Evolutionary conservation across 2,888 invertebrate genomes (phyloP).

Genomic region (Hecatera dysodea): DNA sequence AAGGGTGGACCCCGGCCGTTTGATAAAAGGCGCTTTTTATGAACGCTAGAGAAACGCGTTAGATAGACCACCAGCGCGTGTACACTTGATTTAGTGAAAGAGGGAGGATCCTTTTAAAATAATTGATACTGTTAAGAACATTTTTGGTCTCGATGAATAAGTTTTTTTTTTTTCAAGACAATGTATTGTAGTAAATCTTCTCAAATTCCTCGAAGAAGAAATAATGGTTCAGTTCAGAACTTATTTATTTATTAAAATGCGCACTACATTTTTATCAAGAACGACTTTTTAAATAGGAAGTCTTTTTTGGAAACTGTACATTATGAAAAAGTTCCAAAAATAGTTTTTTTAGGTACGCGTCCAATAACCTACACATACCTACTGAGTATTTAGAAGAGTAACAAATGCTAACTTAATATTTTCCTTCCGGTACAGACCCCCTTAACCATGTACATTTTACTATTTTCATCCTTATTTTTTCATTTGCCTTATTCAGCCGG

Average conservation of each 20-base stretch:
- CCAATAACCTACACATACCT: background rate
- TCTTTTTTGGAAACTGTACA: background rate
- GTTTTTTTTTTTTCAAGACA: background rate
- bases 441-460: constrained; percentile 27
- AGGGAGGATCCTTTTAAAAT: constrained; percentile 23
- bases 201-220: background rate
- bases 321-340: background rate
- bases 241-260: too few relatives aligned
- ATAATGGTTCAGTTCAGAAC: background rate
- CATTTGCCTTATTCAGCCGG: constrained; percentile 38
- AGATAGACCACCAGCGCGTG: constrained; percentile 53
- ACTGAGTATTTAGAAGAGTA: background rate
- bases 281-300: background rate
- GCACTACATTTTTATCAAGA: background rate
- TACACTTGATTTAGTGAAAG: constrained; percentile 53
- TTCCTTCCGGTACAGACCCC: too few relatives aligned
- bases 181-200: background rate
- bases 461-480: constrained; percentile 33
- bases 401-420: too few relatives aligned
- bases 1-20: constrained; percentile 80
- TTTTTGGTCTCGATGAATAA: constrained; percentile 3
- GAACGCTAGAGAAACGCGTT: constrained; percentile 67
- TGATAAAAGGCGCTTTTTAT: constrained; percentile 81
- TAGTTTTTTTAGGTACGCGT: background rate
- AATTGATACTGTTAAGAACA: background rate